Evolutionary conservation across 1,140 invertebrate genomes (phyloP).

Genomic region (Agrypnia vestita): DNA sequence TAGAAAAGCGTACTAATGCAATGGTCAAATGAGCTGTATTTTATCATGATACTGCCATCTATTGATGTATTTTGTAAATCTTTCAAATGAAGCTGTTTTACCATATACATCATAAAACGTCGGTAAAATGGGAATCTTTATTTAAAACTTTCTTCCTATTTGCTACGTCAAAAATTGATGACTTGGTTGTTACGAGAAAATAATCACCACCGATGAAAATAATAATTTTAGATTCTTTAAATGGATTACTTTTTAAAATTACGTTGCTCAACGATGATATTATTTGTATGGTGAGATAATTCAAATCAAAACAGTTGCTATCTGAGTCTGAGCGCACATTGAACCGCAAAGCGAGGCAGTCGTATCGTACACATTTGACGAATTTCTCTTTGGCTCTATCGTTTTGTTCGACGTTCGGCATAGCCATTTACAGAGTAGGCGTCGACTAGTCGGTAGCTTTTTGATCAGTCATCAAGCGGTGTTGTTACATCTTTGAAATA

Average conservation of each 20-base stretch:
- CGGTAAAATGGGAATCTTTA: conserved; percentile 9
- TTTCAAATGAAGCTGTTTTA: background rate
- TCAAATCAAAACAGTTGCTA: conserved; percentile 5
- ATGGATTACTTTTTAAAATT: background rate
- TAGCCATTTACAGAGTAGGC: conserved; percentile 1
- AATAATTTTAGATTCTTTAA: background rate
- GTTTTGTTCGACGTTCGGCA: background rate
- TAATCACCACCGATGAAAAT: background rate
- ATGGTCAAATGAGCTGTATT: background rate
- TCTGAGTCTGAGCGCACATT: background rate
- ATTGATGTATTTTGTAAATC: background rate
- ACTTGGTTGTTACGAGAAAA: background rate
- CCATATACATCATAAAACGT: background rate
- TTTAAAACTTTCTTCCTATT: background rate
- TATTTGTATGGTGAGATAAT: background rate
- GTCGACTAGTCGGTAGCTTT: background rate
- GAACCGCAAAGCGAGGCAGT: background rate
- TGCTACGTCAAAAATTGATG: conserved; percentile 15
- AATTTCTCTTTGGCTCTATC: background rate
- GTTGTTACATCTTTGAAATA: background rate
- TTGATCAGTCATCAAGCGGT: background rate
- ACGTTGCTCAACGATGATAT: background rate
- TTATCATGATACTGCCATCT: background rate
- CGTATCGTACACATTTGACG: conserved; percentile 9
- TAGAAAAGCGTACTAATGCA: background rate